Conservation (phyloP, 2,888 invertebrate genomes). For the Melinaea marsaeus region DNA sequence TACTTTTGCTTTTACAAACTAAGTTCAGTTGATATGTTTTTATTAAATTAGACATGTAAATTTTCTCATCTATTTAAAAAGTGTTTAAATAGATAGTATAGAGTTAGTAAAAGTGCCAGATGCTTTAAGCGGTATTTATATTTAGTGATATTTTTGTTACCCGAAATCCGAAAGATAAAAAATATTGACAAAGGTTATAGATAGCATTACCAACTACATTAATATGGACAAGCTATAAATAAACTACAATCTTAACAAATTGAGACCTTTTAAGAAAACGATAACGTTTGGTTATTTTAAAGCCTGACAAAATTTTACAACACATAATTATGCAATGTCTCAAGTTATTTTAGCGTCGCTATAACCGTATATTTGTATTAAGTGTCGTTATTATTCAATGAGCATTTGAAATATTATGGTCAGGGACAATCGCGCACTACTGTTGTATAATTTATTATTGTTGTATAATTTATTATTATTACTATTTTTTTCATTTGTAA, state of each 20-base stretch:
- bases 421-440: too few species aligned
- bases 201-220: background rate
- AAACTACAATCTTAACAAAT: background rate
- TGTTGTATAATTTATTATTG: too few species aligned
- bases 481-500: too few species aligned
- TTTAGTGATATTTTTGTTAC: conserved; percentile 7
- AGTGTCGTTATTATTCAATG: too few species aligned
- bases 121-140: conserved; percentile 28
- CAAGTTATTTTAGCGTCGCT: conserved; percentile 7
- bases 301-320: background rate
- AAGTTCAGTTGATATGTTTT: background rate
- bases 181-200: background rate
- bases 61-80: background rate
- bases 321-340: conserved; percentile 9
- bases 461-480: too few species aligned
- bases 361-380: conserved; percentile 1
- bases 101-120: conserved; percentile 71
- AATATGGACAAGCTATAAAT: background rate
- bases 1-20: background rate
- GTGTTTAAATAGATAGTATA: conserved; percentile 35
- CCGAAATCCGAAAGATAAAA: background rate
- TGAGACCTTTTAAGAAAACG: background rate
- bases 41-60: background rate
- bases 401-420: too few species aligned
- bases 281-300: background rate